These are phyloP conservation scores for Synergus gifuensis DNA, from an alignment of 2,888 invertebrate genomes.

Conservation along the genomic window DNA sequence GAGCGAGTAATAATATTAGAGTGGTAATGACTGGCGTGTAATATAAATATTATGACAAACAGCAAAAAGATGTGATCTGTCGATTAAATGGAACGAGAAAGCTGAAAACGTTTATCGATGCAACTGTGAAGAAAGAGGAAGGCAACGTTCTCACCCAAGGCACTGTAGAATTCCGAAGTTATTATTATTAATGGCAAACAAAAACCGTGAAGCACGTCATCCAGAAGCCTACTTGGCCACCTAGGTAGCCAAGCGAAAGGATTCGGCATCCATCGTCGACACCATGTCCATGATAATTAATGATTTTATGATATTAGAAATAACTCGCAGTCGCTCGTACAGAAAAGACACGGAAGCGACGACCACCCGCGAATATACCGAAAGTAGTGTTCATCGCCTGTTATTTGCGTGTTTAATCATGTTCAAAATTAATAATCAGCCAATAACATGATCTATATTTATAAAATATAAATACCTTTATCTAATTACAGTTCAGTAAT, in stretches of 20 bases:
- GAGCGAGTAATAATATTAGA: not conserved
- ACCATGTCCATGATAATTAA: conserved; percentile 70
- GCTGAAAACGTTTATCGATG: not conserved
- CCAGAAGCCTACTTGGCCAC: conserved; percentile 69
- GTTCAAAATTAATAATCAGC: too few relatives aligned
- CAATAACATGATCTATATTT: too few relatives aligned
- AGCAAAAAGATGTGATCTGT: not conserved
- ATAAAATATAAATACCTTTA: too few relatives aligned
- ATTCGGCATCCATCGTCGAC: conserved; percentile 61
- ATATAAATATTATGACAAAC: not conserved
- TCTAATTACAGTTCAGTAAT: too few relatives aligned
- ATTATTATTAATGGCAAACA: conserved; percentile 71
- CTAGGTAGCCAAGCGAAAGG: conserved; percentile 66
- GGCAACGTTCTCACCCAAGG: not conserved
- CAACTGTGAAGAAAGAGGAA: not conserved
- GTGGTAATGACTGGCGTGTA: not conserved
- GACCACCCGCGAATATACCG: conserved; percentile 58
- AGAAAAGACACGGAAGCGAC: conserved; percentile 55
- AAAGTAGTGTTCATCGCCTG: conserved; percentile 38
- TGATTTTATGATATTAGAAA: conserved; percentile 74
- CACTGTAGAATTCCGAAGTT: conserved; percentile 52
- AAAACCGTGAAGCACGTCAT: conserved; percentile 71
- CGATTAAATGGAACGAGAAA: not conserved
- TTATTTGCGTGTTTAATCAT: too few relatives aligned
- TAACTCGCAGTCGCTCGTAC: conserved; percentile 63